Percentiles rank a stretch among this genome's conserved stretches.
Conservation (phyloP, 2,113 vertebrate genomes). For the Mobula birostris region DNA sequence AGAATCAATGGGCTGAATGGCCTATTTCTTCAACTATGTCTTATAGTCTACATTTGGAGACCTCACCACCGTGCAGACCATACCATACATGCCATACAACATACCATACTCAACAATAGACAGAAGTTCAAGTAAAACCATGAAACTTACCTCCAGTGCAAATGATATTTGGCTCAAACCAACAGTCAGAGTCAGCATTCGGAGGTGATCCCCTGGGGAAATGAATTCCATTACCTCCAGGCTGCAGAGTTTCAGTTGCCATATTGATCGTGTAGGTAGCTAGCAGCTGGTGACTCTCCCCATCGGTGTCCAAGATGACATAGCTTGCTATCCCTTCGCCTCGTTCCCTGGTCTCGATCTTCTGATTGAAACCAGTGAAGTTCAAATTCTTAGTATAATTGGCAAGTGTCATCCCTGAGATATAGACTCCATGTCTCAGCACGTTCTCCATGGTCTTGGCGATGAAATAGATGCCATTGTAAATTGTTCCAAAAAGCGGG, state of each 20-base stretch:
- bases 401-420: conserved; percentile 60
- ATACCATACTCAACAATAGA: no score
- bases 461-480: conserved; percentile 74
- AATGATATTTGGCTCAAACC: conserved; percentile 66
- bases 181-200: conserved; percentile 68
- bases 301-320: conserved; percentile 73
- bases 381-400: conserved; percentile 61
- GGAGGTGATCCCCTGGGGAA: conserved; percentile 67
- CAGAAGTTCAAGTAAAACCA: no score
- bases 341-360: conserved; percentile 55
- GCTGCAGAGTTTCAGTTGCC: conserved; percentile 48
- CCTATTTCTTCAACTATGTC: no score
- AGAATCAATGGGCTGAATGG: no score
- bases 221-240: conserved; percentile 58
- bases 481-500: conserved; percentile 85
- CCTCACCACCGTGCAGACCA: background rate
- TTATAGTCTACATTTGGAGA: background rate
- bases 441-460: conserved; percentile 65
- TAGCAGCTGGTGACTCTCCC: conserved; percentile 57
- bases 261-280: conserved; percentile 66
- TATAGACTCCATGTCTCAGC: conserved; percentile 48
- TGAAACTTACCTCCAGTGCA: conserved; percentile 69
- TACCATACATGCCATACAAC: no score
- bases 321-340: conserved; percentile 64
- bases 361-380: conserved; percentile 73